Evolutionary conservation across 2,797 vertebrate genomes (phyloP), one percentile per base, ranked within the genome.

Genomic region (Ciconia nigra): DNA sequence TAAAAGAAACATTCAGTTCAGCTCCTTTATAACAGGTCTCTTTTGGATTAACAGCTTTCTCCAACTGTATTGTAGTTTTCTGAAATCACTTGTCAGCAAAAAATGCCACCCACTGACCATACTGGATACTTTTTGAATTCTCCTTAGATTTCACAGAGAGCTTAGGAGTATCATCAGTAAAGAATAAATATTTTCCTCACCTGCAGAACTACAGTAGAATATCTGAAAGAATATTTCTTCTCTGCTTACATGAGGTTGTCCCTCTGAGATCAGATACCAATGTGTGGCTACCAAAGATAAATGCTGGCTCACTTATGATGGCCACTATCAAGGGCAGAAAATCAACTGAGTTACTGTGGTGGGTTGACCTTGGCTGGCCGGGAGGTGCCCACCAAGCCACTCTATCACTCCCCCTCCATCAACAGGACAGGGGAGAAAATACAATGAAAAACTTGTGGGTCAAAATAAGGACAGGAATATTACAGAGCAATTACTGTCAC

Each of bases 401-500:
- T 63, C 33, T 70, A 9, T 58, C 51, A 24, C 7, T 63, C 24
- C 19, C 8, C 3, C 7, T 58, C 37, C 29, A 57, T 70, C 51
- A 82, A 58, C 24, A 87, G 28, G 15, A 29, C 1, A 2, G 8
- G 16, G 5, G 9, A 62, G 37, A 82, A 82, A 63, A 70, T 22
- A 28, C 0, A 0, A 26, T 35, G 1, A 58, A 87, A 58, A 74
- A 24, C 26, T 69, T 4, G 0, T 42, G 20, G 19, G 11, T 58
- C 8, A 2, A 59, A 44, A 46, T 46, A 72, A 66, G 44, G 81
- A 31, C 59, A 41, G 52, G 25, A 47, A 54, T 15, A 35, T 41
- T 39, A 54, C 35, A 55, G 31, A 35, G 10, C 24, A 55, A 15
- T 29, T 74, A 67, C 26, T 1, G 2, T n/a, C 28, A 69, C 0